phyloP scores from a whole-genome alignment of 2,888 invertebrate genomes.

The Cerastis leucographa region DNA sequence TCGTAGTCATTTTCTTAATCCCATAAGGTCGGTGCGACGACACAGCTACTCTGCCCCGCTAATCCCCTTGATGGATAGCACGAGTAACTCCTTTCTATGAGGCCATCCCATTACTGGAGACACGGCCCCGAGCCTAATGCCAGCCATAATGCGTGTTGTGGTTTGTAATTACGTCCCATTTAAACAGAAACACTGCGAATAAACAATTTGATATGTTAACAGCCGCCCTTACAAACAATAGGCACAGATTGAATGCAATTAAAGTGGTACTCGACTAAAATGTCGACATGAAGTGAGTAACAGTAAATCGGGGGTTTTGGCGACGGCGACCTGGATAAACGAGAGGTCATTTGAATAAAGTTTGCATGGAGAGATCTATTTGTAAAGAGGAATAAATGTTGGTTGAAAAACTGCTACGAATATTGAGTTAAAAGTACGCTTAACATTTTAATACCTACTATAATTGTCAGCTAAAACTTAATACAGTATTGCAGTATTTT shows the following conservation, averaged over 20 bases:
- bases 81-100: conserved; percentile 62
- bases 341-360: conserved; percentile 43
- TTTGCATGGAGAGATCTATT: conserved; percentile 18
- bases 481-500: background rate
- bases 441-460: background rate
- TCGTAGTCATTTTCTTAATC: conserved; percentile 73
- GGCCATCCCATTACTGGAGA: conserved; percentile 66
- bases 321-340: conserved; percentile 33
- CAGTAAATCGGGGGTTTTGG: conserved; percentile 34
- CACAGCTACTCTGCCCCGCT: conserved; percentile 67
- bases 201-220: conserved; percentile 49
- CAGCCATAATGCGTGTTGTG: conserved; percentile 56
- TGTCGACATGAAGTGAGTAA: conserved; percentile 44
- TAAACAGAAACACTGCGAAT: conserved; percentile 43
- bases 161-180: conserved; percentile 59
- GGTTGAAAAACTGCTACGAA: background rate
- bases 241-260: conserved; percentile 51
- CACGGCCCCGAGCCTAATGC: conserved; percentile 33
- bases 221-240: conserved; percentile 46
- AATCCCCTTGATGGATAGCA: conserved; percentile 78
- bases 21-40: conserved; percentile 73
- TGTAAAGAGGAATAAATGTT: conserved; percentile 20
- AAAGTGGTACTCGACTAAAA: conserved; percentile 46
- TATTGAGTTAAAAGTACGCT: background rate
- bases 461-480: background rate